Percentiles rank a stretch among this genome's conserved stretches.
These are phyloP conservation scores for Cerastis leucographa DNA, from an alignment of 2,888 invertebrate genomes.

Conservation along the genomic window DNA sequence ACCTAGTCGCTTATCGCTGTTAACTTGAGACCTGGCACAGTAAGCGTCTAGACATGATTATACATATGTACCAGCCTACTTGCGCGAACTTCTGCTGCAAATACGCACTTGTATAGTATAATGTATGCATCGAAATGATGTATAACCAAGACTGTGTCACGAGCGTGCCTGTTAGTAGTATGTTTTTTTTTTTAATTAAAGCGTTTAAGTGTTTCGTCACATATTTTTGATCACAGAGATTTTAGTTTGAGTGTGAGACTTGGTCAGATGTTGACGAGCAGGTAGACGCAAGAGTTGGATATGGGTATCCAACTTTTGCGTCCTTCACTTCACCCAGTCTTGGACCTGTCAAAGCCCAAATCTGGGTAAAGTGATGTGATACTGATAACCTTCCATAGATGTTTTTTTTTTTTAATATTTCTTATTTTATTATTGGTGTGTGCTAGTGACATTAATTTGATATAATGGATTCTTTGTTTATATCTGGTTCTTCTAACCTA, in stretches of 20 bases:
- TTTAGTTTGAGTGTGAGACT: too few species aligned
- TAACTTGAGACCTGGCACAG: conserved; percentile 28
- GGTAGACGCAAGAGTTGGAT: neutral
- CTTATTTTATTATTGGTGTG: too few species aligned
- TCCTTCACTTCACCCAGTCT: neutral
- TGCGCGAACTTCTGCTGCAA: neutral
- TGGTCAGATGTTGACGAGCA: too few species aligned
- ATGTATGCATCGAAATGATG: conserved; percentile 18
- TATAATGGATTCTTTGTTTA: too few species aligned
- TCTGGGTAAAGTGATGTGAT: neutral
- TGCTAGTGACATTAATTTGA: too few species aligned
- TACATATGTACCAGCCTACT: conserved; percentile 17
- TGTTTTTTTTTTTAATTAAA: neutral
- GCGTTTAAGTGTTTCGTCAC: neutral
- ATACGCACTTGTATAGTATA: neutral
- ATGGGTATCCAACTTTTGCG: neutral
- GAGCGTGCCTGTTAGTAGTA: neutral
- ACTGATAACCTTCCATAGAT: too few species aligned
- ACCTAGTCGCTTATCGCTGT: conserved; percentile 1
- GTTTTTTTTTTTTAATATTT: too few species aligned
- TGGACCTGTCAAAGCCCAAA: neutral
- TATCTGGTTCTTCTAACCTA: too few species aligned
- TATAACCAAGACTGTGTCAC: neutral
- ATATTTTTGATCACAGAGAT: neutral
- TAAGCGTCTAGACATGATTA: conserved; percentile 41